These are phyloP conservation scores for Pseudochaenichthys georgianus DNA, from an alignment of 2,797 vertebrate genomes.

Conservation along the genomic window DNA sequence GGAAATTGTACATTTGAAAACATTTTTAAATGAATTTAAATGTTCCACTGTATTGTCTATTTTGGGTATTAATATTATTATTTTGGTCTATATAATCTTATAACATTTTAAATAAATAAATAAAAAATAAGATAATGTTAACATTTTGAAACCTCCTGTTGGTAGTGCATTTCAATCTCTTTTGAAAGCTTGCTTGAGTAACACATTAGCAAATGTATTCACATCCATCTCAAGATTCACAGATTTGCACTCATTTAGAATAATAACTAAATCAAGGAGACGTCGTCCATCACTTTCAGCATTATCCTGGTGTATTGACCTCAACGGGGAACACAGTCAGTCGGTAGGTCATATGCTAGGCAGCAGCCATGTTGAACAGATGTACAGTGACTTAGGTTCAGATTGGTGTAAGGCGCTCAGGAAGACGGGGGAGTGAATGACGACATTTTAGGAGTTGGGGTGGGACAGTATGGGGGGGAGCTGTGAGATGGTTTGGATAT, in stretches of 20 bases:
- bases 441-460: slow-evolving; percentile 57
- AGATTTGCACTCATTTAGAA: not conserved
- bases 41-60: not conserved
- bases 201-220: not conserved
- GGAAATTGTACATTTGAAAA: not conserved
- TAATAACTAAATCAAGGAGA: not conserved
- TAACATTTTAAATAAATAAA: not conserved
- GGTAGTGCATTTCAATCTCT: not conserved
- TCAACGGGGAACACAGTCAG: slow-evolving; percentile 43
- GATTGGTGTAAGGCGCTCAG: slow-evolving; percentile 68
- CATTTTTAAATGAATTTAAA: not conserved
- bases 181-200: not conserved
- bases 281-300: slow-evolving; percentile 19
- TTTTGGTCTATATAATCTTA: not conserved
- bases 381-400: slow-evolving; percentile 78
- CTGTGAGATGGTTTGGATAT: slow-evolving; percentile 30
- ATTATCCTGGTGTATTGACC: slow-evolving; percentile 39
- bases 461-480: slow-evolving; percentile 33
- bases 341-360: slow-evolving; percentile 67
- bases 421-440: slow-evolving; percentile 51
- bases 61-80: not conserved
- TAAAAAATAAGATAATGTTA: not conserved
- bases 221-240: not conserved
- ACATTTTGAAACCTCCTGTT: not conserved
- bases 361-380: slow-evolving; percentile 80